Percentiles rank a stretch among this genome's conserved stretches.
phyloP scores from a whole-genome alignment of 1,140 invertebrate genomes.

The Leptonema lineaticorne region DNA sequence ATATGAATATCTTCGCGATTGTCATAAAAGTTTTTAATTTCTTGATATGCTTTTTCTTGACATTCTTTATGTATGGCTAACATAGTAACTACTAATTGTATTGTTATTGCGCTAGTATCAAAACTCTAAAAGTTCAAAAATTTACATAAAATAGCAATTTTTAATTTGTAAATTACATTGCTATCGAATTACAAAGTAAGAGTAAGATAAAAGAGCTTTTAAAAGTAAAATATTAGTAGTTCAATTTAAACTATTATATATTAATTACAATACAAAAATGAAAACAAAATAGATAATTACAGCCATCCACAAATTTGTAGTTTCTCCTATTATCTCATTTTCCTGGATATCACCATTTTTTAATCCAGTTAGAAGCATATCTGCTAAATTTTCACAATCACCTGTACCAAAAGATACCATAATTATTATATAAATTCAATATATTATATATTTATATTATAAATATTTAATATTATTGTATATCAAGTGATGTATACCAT shows the following conservation, averaged over 20 bases:
- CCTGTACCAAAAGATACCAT: not conserved
- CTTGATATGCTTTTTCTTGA: conserved; percentile 34
- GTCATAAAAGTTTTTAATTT: conserved; percentile 21
- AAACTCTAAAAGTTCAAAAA: not conserved
- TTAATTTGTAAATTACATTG: too few species aligned
- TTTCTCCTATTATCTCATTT: not conserved
- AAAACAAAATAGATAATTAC: not conserved
- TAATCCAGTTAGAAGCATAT: not conserved
- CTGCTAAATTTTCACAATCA: not conserved
- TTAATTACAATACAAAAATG: not conserved
- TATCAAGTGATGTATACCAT: not conserved
- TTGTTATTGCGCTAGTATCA: not conserved
- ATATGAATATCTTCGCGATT: conserved; percentile 7
- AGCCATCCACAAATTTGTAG: not conserved
- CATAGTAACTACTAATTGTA: conserved; percentile 16
- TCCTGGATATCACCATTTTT: not conserved
- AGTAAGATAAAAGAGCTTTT: too few species aligned
- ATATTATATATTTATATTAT: not conserved
- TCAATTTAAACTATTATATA: not conserved
- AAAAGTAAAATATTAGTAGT: too few species aligned
- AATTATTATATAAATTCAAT: not conserved
- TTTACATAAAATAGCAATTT: too few species aligned
- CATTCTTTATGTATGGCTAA: conserved; percentile 38
- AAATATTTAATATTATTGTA: not conserved
- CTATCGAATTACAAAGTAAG: too few species aligned